A percentile compares a stretch with the other conserved stretches of the same genome.
Evolutionary conservation across 1,140 invertebrate genomes (phyloP).

Genomic region (Stegodyphus mimosarum): DNA sequence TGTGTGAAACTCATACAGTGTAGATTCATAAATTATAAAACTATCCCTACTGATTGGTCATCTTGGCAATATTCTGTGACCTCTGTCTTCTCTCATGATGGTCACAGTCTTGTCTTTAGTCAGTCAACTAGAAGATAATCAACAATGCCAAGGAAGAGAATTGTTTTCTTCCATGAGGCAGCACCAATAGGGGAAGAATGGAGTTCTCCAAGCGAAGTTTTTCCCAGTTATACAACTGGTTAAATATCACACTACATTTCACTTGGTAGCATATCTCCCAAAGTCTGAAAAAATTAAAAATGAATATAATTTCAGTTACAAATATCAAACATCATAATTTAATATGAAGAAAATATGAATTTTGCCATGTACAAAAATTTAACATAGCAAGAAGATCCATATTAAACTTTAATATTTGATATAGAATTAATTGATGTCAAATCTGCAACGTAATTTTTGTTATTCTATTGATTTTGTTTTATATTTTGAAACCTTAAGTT

Average conservation of each 20-base stretch:
- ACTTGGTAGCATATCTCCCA: slow-evolving; percentile 32
- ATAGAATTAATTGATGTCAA: too few relatives aligned
- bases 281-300: slow-evolving; percentile 22
- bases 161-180: slow-evolving; percentile 43
- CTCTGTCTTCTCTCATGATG: slow-evolving; percentile 18
- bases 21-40: background rate
- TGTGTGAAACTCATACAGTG: too few relatives aligned
- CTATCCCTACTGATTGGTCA: slow-evolving; percentile 42
- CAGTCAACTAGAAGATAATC: slow-evolving; percentile 56
- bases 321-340: too few relatives aligned
- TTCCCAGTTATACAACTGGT: background rate
- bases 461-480: too few relatives aligned
- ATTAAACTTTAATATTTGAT: too few relatives aligned
- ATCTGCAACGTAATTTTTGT: too few relatives aligned
- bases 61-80: background rate
- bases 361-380: too few relatives aligned
- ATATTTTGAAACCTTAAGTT: too few relatives aligned
- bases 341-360: too few relatives aligned
- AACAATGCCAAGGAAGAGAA: slow-evolving; percentile 45
- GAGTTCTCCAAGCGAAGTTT: slow-evolving; percentile 16
- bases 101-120: slow-evolving; percentile 29
- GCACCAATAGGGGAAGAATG: slow-evolving; percentile 50
- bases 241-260: slow-evolving; percentile 47
- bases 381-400: too few relatives aligned
- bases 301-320: too few relatives aligned